phyloP scores from a whole-genome alignment of 2,113 vertebrate genomes.

The Muntiacus reevesi region DNA sequence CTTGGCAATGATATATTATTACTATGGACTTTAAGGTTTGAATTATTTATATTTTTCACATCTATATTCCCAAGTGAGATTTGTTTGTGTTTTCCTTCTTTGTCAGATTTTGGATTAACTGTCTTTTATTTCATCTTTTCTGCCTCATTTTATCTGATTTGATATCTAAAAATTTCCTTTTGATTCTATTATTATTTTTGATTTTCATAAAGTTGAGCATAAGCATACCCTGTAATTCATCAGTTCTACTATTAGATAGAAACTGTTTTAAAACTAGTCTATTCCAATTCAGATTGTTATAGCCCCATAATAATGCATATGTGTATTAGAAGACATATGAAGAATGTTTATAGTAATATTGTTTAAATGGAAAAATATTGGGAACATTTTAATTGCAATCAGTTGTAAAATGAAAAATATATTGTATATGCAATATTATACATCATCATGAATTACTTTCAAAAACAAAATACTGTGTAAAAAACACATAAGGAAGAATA shows the following conservation, averaged over 20 bases:
- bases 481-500: not conserved
- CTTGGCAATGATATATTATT: not conserved
- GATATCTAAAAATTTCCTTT: not conserved
- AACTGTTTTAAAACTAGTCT: not conserved
- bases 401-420: not conserved
- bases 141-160: not conserved
- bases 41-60: conserved; percentile 31
- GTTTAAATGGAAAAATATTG: not conserved
- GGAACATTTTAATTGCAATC: not conserved
- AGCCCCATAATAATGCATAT: not conserved
- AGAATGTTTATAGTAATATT: not conserved
- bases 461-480: not conserved
- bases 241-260: not conserved
- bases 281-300: not conserved
- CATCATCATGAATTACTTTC: not conserved
- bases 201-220: not conserved
- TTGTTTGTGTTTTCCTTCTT: not conserved
- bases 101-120: not conserved
- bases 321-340: not conserved
- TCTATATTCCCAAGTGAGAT: not conserved
- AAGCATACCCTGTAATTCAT: not conserved
- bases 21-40: not conserved
- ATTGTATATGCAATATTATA: not conserved
- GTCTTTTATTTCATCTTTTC: not conserved
- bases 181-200: not conserved